phyloP scores from a whole-genome alignment of 2,888 invertebrate species.

The Aspidiotus rigidus region DNA sequence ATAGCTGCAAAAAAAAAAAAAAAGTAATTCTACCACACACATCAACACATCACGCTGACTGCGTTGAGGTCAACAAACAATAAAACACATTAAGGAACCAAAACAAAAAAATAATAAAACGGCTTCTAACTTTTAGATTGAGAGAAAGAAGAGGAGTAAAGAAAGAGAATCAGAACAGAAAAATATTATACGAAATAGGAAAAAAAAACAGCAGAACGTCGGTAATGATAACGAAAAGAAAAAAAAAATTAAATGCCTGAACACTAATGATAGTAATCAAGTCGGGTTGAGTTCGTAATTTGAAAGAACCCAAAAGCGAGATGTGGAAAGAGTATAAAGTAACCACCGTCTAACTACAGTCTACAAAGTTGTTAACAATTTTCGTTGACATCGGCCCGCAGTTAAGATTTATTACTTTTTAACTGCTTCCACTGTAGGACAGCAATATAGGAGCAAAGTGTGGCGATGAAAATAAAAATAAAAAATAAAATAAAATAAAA shows the following conservation, averaged over 20 bases:
- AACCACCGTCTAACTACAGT: constrained; percentile 29
- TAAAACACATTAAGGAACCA: constrained; percentile 18
- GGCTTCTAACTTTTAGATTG: constrained; percentile 3
- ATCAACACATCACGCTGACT: constrained; percentile 9
- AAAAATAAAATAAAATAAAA: not conserved
- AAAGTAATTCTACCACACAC: constrained; percentile 5
- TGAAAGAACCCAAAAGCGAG: constrained; percentile 31
- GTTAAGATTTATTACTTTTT: constrained; percentile 33
- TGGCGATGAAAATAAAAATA: not conserved
- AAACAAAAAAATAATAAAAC: constrained; percentile 17
- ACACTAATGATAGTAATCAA: constrained; percentile 34
- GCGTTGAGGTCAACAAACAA: constrained; percentile 17
- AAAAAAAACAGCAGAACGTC: constrained; percentile 20
- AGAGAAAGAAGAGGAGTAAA: constrained; percentile 2
- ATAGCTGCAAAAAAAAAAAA: constrained; percentile 2
- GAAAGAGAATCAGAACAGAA: constrained; percentile 1
- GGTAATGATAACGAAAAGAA: constrained; percentile 19
- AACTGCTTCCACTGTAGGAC: constrained; percentile 24
- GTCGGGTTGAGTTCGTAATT: constrained; percentile 30
- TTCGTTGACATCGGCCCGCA: constrained; percentile 32
- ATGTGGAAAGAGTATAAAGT: constrained; percentile 20
- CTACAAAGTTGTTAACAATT: constrained; percentile 33
- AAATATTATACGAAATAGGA: constrained; percentile 3
- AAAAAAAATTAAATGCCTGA: constrained; percentile 33
- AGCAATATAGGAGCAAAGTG: not conserved